Conservation (phyloP, 53 echinoderm and acorn worm species). For the Holothuria scabra region DNA sequence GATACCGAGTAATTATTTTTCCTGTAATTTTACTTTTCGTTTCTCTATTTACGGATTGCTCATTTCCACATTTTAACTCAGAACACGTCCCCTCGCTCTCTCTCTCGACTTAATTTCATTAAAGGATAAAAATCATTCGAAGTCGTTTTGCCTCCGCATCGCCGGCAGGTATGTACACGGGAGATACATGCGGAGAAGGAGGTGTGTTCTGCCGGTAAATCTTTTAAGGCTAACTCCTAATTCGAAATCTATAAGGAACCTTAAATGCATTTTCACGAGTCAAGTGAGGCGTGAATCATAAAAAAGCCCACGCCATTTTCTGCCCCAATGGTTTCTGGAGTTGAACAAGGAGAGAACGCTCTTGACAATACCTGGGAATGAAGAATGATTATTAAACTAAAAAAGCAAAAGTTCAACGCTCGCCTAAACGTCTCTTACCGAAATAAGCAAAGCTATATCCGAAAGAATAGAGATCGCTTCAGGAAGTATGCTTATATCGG, state of each 20-base stretch:
- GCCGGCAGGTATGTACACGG: constrained; percentile 7
- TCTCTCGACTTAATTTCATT: constrained; percentile 8
- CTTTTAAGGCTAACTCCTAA: constrained; percentile 14
- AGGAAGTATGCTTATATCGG: too few relatives aligned
- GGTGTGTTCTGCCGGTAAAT: constrained; percentile 27
- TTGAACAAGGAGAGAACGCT: not conserved
- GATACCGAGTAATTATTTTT: too few relatives aligned
- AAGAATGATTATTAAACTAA: too few relatives aligned
- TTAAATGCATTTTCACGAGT: constrained; percentile 27
- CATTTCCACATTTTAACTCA: too few relatives aligned
- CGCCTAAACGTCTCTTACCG: too few relatives aligned
- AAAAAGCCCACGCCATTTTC: constrained; percentile 24
- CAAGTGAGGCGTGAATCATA: constrained; percentile 31
- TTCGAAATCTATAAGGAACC: constrained; percentile 12
- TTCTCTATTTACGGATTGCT: too few relatives aligned
- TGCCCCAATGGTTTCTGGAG: not conserved
- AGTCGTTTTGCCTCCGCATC: not conserved
- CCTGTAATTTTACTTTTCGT: too few relatives aligned
- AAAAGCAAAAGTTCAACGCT: too few relatives aligned
- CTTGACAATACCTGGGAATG: too few relatives aligned
- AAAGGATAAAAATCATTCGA: constrained; percentile 17
- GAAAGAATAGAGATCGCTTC: too few relatives aligned
- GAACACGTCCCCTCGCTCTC: too few relatives aligned
- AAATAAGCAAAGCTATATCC: too few relatives aligned
- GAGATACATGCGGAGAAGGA: not conserved